Evolutionary conservation across 2,888 invertebrate genomes (phyloP), one percentile per base, ranked within the genome.

Genomic region (Heteromurus nitidus): DNA sequence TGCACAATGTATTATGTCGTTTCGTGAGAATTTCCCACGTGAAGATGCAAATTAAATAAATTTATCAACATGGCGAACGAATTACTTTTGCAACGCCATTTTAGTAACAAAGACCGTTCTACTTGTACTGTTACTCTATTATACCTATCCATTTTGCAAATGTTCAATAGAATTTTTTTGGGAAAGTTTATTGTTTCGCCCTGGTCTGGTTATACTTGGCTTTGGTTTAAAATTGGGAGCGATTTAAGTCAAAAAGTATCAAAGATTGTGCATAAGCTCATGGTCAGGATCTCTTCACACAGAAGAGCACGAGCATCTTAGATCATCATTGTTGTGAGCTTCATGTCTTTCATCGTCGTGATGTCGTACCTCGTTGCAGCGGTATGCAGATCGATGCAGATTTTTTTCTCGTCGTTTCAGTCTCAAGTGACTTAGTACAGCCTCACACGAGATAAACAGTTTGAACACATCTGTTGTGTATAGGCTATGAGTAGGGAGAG

Each of bases 21-120:
- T 24, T 30, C 60, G 1, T 30, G 60, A 18, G 60, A 60, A 30
- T 28, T 60, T 30, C 30, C 30, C 60, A 30, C 60, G 30, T 60
- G 60, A 60, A 24, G 18, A 60, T n/a, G n/a, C 26, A 60, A 7
- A 22, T 11, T 58, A 58, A 7, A 22, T 24, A 58, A 55, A 22
- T 58, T 22, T 26, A 26, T 26, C 26, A 58, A 26, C 58, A 24
- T 58, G 58, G 22, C 58, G 26, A 58, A 58, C 11, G n/a, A n/a
- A n/a, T n/a, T 36, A 36, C 13, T 36, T 36, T 36, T 36, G 36
- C 13, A 36, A 36, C 5, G 36, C 5, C 36, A n/a, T n/a, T n/a
- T n/a, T n/a, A n/a, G n/a, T n/a, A n/a, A n/a, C n/a, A n/a, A n/a
- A n/a, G n/a, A n/a, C n/a, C n/a, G n/a, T n/a, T n/a, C n/a, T n/a